A percentile compares a stretch with the other conserved stretches of the same genome.
These are phyloP conservation scores for Podarcis siculus DNA, from an alignment of 2,797 vertebrate genomes.

Conservation along the genomic window DNA sequence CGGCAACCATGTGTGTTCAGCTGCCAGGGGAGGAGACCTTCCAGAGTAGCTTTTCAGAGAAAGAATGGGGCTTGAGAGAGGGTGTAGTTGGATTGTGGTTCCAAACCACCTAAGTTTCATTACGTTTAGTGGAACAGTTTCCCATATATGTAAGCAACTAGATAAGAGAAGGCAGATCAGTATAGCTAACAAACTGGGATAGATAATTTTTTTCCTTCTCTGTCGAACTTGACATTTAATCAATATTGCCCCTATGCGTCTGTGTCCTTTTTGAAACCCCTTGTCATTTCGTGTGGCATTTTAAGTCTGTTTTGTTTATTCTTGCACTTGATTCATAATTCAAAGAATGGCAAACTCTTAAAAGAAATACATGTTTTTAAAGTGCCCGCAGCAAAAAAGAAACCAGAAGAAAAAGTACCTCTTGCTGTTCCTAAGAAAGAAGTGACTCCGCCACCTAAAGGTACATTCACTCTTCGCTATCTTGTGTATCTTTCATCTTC, in stretches of 20 bases:
- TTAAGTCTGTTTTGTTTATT: constrained; percentile 23
- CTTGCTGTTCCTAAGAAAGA: constrained; percentile 74
- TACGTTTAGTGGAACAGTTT: background rate
- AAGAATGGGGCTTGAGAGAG: too few species aligned
- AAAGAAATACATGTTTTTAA: constrained; percentile 75
- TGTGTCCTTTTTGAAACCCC: background rate
- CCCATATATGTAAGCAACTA: background rate
- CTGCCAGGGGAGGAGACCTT: background rate
- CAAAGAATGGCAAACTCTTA: constrained; percentile 42
- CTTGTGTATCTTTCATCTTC: constrained; percentile 35
- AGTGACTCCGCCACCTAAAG: constrained; percentile 71
- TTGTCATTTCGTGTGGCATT: background rate
- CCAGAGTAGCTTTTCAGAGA: background rate
- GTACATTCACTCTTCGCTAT: constrained; percentile 64
- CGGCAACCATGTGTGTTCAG: too few species aligned
- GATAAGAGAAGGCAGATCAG: background rate
- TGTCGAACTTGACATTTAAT: background rate
- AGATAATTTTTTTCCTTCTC: background rate
- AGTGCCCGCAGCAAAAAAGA: constrained; percentile 79
- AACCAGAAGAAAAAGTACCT: constrained; percentile 74
- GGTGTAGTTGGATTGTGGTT: background rate
- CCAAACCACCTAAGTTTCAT: background rate
- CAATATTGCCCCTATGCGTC: background rate
- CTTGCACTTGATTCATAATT: constrained; percentile 44
- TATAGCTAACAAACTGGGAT: background rate